These are phyloP conservation scores for Sphaerophoria rueppellii DNA, from an alignment of 2,888 invertebrate species.

Conservation along the genomic window DNA sequence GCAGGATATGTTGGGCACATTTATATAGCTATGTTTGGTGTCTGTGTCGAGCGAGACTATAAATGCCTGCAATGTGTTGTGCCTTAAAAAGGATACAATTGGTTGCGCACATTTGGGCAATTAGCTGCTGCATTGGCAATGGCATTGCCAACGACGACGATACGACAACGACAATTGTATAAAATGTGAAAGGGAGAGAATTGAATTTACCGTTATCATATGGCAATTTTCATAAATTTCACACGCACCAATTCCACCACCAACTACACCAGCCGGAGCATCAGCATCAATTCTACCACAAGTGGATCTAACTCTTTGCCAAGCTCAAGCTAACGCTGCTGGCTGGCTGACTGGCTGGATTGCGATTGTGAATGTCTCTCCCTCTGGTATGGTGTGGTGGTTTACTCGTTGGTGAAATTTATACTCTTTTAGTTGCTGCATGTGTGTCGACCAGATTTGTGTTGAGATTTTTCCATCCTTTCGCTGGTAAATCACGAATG, in stretches of 20 bases:
- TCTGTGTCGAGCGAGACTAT: neutral
- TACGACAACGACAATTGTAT: neutral
- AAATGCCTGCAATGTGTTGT: slow-evolving; percentile 2
- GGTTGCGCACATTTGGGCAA: slow-evolving; percentile 73
- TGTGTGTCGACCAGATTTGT: slow-evolving; percentile 33
- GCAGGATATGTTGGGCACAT: neutral
- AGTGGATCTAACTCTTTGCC: slow-evolving; percentile 63
- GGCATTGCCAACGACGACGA: neutral
- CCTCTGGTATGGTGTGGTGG: neutral
- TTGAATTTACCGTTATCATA: slow-evolving; percentile 73
- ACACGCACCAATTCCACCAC: slow-evolving; percentile 71
- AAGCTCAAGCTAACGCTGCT: neutral
- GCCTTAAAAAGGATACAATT: slow-evolving; percentile 72
- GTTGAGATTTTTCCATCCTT: slow-evolving; percentile 28
- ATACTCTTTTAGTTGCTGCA: slow-evolving; percentile 38
- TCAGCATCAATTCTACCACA: slow-evolving; percentile 62
- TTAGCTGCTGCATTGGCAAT: slow-evolving; percentile 63
- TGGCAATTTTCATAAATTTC: slow-evolving; percentile 74
- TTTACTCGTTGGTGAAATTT: slow-evolving; percentile 1
- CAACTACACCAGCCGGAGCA: neutral
- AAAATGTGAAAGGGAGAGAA: slow-evolving; percentile 43
- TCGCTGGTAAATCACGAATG: slow-evolving; percentile 4
- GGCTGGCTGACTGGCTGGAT: neutral
- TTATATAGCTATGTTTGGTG: neutral
- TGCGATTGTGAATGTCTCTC: slow-evolving; percentile 11